phyloP scores from a whole-genome alignment of 2,888 invertebrate genomes.

The Orthosia incerta region DNA sequence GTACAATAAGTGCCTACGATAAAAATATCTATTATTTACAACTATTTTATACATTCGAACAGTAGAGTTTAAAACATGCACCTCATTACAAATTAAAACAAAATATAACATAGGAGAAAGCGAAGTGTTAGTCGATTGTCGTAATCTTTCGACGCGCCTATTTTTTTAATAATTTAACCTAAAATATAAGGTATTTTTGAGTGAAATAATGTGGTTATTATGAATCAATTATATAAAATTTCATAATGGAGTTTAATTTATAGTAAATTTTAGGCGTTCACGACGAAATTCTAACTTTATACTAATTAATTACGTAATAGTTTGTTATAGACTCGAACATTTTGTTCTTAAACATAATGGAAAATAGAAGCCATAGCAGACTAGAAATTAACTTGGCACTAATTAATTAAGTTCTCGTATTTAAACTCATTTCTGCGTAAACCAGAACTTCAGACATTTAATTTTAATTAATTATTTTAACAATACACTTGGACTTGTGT shows the following conservation, averaged over 20 bases:
- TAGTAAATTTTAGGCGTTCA: background rate
- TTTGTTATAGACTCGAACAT: background rate
- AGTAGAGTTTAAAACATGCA: constrained; percentile 30
- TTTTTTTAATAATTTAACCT: background rate
- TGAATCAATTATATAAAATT: background rate
- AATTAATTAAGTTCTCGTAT: constrained; percentile 20
- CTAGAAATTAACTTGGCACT: constrained; percentile 15
- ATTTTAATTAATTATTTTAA: background rate
- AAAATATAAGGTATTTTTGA: background rate
- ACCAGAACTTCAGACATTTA: constrained; percentile 14
- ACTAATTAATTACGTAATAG: background rate
- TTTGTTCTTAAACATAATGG: constrained; percentile 8
- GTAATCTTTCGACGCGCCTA: background rate
- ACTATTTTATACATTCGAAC: background rate
- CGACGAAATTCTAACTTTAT: background rate
- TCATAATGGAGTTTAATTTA: background rate
- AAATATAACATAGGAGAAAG: background rate
- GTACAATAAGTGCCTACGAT: background rate
- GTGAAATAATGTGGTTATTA: background rate
- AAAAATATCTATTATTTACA: background rate
- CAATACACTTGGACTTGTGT: background rate
- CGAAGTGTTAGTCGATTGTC: background rate
- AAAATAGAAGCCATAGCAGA: constrained; percentile 7
- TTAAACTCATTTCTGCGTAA: background rate
- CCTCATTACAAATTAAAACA: constrained; percentile 3